These are phyloP conservation scores for Chiloscyllium punctatum DNA, from an alignment of 2,797 vertebrate species.

Conservation along the genomic window DNA sequence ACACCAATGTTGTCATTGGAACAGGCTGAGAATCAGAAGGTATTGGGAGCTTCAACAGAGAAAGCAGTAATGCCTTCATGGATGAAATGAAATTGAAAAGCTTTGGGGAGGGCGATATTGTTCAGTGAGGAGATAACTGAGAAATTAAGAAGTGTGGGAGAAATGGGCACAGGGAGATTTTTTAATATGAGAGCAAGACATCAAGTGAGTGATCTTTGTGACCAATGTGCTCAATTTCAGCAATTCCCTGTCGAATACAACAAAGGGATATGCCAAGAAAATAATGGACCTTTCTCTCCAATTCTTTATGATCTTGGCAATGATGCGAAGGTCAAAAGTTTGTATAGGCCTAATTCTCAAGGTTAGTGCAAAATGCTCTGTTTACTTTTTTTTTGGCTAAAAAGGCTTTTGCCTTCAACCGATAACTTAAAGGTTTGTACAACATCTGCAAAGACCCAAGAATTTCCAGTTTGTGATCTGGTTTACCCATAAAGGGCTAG, in stretches of 20 bases:
- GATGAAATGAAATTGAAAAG: too few species aligned
- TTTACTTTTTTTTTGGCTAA: not conserved
- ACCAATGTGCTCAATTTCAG: slow-evolving; percentile 25
- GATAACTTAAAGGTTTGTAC: not conserved
- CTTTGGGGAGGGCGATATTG: too few species aligned
- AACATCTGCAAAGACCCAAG: not conserved
- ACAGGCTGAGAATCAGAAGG: too few species aligned
- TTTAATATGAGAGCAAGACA: not conserved
- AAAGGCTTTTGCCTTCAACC: not conserved
- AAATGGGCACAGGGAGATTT: not conserved
- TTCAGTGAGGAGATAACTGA: too few species aligned
- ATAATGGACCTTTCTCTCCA: slow-evolving; percentile 32
- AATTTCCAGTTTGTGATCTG: too few species aligned
- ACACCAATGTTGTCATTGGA: too few species aligned
- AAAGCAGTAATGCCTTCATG: too few species aligned
- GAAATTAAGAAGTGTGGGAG: not conserved
- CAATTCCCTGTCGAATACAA: slow-evolving; percentile 31
- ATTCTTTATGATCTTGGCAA: slow-evolving; percentile 37
- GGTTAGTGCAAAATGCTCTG: not conserved
- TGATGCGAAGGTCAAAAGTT: too few species aligned
- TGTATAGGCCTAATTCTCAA: slow-evolving; percentile 18
- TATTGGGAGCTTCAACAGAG: too few species aligned
- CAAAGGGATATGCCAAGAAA: not conserved
- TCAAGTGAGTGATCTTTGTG: not conserved
- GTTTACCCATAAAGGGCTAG: too few species aligned